phyloP scores from a whole-genome alignment of 2,113 vertebrate genomes.

The Hemiscyllium ocellatum region DNA sequence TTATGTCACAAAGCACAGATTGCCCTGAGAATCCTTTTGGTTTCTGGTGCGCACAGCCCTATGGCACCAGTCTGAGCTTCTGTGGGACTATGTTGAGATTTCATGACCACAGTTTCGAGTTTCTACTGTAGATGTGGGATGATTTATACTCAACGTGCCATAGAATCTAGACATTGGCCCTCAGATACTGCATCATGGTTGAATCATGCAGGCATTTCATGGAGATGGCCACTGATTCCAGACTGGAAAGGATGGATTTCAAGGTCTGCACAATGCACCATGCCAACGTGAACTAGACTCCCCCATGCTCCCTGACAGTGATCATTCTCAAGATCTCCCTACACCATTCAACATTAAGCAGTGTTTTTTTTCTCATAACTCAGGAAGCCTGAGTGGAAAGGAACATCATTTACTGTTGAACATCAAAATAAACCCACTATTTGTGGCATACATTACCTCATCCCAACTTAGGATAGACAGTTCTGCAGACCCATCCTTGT shows the following conservation, averaged over 20 bases:
- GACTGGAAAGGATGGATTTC: neutral
- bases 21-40: neutral
- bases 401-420: too few relatives aligned
- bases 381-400: too few relatives aligned
- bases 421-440: too few relatives aligned
- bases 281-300: neutral
- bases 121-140: neutral
- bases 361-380: too few relatives aligned
- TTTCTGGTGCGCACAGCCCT: neutral
- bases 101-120: neutral
- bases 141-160: neutral
- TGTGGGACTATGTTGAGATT: neutral
- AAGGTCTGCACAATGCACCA: neutral
- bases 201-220: too few relatives aligned
- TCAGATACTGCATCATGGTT: neutral
- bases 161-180: neutral
- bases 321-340: neutral
- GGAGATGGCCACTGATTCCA: neutral
- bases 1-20: neutral
- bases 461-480: too few relatives aligned
- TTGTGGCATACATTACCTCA: too few relatives aligned
- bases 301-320: neutral
- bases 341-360: neutral
- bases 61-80: neutral
- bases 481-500: too few relatives aligned